These are phyloP conservation scores for Erannis defoliaria DNA, from an alignment of 2,888 invertebrate species.

Conservation along the genomic window DNA sequence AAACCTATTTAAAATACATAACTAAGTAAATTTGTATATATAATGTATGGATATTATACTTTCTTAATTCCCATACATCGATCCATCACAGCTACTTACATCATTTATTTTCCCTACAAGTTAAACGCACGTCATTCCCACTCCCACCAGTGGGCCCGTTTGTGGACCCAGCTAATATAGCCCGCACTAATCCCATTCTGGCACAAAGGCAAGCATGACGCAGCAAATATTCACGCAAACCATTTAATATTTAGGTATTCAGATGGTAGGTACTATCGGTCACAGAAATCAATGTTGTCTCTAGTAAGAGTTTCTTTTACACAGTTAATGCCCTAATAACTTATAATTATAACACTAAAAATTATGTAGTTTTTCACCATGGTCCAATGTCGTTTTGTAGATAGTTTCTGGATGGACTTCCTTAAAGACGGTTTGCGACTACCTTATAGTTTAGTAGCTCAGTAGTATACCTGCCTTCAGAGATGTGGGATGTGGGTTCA, in stretches of 20 bases:
- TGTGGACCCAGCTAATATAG: constrained; percentile 69
- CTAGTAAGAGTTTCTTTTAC: neutral
- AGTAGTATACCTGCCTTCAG: too few relatives aligned
- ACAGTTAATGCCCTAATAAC: too few relatives aligned
- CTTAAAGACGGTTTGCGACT: too few relatives aligned
- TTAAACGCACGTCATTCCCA: constrained; percentile 54
- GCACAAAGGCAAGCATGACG: constrained; percentile 84
- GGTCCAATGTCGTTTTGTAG: too few relatives aligned
- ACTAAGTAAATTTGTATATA: constrained; percentile 10
- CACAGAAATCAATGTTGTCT: constrained; percentile 46
- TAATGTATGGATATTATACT: neutral
- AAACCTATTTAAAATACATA: neutral
- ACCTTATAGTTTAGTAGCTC: too few relatives aligned
- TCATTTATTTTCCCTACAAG: constrained; percentile 24
- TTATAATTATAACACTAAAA: too few relatives aligned
- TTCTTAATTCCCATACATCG: constrained; percentile 10
- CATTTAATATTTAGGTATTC: constrained; percentile 85
- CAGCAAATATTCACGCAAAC: constrained; percentile 78
- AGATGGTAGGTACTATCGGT: constrained; percentile 70
- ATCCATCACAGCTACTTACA: constrained; percentile 32
- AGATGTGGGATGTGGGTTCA: too few relatives aligned
- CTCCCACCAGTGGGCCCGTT: constrained; percentile 50
- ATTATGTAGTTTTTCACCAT: too few relatives aligned
- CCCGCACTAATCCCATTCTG: constrained; percentile 76
- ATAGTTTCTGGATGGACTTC: too few relatives aligned